A percentile compares a stretch with the other conserved stretches of the same genome.
phyloP scores from a whole-genome alignment of 1,140 invertebrate species.

The Drosophila sproati region DNA sequence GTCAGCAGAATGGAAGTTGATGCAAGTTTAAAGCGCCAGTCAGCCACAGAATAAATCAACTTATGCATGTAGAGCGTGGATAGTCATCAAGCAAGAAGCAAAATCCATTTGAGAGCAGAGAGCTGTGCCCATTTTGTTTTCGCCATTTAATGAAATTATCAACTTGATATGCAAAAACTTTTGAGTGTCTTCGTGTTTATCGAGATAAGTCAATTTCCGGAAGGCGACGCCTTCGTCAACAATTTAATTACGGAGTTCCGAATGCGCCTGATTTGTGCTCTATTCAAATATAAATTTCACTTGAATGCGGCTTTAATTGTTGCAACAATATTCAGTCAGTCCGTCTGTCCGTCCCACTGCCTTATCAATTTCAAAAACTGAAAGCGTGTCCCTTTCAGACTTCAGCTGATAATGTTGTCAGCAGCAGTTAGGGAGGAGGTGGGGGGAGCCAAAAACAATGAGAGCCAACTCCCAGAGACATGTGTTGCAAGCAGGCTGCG shows the following conservation, averaged over 20 bases:
- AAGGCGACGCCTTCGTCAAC: slow-evolving; percentile 18
- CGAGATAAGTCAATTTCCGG: slow-evolving; percentile 66
- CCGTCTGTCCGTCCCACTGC: too few species aligned
- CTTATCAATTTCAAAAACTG: neutral
- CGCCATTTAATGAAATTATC: slow-evolving; percentile 71
- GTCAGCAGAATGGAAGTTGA: slow-evolving; percentile 6
- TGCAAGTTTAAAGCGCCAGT: slow-evolving; percentile 21
- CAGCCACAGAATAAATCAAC: slow-evolving; percentile 37
- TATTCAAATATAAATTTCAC: slow-evolving; percentile 60
- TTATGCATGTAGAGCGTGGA: neutral
- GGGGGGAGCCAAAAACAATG: slow-evolving; percentile 16
- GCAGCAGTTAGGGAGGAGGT: slow-evolving; percentile 12
- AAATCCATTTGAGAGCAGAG: slow-evolving; percentile 35
- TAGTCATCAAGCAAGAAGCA: neutral
- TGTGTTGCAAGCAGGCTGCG: slow-evolving; percentile 15
- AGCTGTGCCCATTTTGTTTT: slow-evolving; percentile 56
- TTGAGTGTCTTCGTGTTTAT: slow-evolving; percentile 24
- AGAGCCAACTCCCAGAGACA: slow-evolving; percentile 7
- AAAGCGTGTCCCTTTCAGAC: slow-evolving; percentile 6
- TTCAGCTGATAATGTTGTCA: slow-evolving; percentile 34
- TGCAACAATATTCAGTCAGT: slow-evolving; percentile 50
- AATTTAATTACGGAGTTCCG: slow-evolving; percentile 69
- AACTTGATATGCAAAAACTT: slow-evolving; percentile 72
- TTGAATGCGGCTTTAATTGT: slow-evolving; percentile 72
- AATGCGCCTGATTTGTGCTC: slow-evolving; percentile 61